phyloP scores from a whole-genome alignment of 2,113 vertebrate species.

The Tautogolabrus adspersus region DNA sequence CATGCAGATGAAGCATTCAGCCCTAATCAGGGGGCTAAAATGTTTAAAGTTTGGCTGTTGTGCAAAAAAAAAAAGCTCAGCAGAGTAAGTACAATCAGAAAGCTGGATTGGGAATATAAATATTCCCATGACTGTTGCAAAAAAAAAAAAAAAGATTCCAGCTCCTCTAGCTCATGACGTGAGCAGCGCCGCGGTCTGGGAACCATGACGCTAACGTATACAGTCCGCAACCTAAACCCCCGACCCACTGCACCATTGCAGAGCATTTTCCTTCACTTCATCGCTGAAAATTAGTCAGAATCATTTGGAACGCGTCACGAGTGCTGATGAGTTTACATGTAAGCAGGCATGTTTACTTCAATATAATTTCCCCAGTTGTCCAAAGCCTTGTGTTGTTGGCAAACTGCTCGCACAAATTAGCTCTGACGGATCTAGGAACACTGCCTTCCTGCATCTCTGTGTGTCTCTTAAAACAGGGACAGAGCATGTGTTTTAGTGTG shows the following conservation, averaged over 20 bases:
- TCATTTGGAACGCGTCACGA: slow-evolving; percentile 49
- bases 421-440: slow-evolving; percentile 57
- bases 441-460: slow-evolving; percentile 21
- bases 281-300: slow-evolving; percentile 48
- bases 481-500: too few relatives aligned
- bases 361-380: slow-evolving; percentile 57
- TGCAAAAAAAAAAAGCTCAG: slow-evolving; percentile 31
- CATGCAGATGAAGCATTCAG: slow-evolving; percentile 25
- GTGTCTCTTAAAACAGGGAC: slow-evolving; percentile 14
- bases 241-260: slow-evolving; percentile 32
- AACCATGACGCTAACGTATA: slow-evolving; percentile 62
- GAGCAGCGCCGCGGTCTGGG: slow-evolving; percentile 40
- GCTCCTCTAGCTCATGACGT: slow-evolving; percentile 53
- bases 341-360: slow-evolving; percentile 67
- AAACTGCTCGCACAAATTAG: slow-evolving; percentile 51
- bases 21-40: slow-evolving; percentile 39
- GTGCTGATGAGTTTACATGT: slow-evolving; percentile 71
- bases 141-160: slow-evolving; percentile 54
- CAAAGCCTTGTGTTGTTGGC: slow-evolving; percentile 48
- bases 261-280: slow-evolving; percentile 54
- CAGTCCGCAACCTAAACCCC: slow-evolving; percentile 28
- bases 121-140: slow-evolving; percentile 63
- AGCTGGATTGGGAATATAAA: slow-evolving; percentile 59
- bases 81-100: slow-evolving; percentile 33
- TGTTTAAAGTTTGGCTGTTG: slow-evolving; percentile 36